Conservation (phyloP, 2,797 vertebrate species). For the Melanotaenia pygmaea region DNA sequence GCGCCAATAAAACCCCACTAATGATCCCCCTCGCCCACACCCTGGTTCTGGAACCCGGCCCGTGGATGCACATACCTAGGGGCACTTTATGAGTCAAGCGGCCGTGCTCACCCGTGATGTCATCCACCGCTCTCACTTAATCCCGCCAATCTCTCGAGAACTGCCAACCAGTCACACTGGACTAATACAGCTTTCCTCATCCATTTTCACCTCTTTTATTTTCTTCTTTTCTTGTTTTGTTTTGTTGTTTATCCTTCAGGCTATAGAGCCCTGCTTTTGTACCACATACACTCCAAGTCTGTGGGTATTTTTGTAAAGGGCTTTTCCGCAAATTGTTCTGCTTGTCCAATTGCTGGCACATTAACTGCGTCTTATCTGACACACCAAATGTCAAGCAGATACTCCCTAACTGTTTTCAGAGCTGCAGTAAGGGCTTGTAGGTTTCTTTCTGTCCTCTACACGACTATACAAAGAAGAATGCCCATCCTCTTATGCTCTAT, state of each 20-base stretch:
- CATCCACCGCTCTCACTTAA: conserved; percentile 75
- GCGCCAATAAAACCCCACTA: conserved; percentile 84
- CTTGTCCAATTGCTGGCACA: conserved; percentile 88
- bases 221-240: conserved; percentile 42
- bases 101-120: conserved; percentile 75
- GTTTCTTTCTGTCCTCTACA: conserved; percentile 87
- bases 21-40: conserved; percentile 78
- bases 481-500: conserved; percentile 90
- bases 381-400: conserved; percentile 83
- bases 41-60: conserved; percentile 73
- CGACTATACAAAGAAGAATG: conserved; percentile 87
- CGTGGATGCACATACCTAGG: conserved; percentile 75
- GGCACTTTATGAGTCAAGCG: conserved; percentile 74
- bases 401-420: conserved; percentile 92
- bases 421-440: conserved; percentile 85
- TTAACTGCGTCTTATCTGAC: conserved; percentile 93
- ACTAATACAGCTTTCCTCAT: conserved; percentile 55
- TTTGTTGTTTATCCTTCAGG: conserved; percentile 59
- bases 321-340: conserved; percentile 77
- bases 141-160: conserved; percentile 64
- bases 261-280: conserved; percentile 29
- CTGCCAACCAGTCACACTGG: conserved; percentile 66
- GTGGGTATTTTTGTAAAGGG: conserved; percentile 75
- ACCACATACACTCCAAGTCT: conserved; percentile 32
- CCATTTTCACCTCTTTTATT: conserved; percentile 28